Evolutionary conservation across 2,797 vertebrate species (phyloP), one percentile per base, ranked within the genome.

Genomic region (Crenuchus spilurus): DNA sequence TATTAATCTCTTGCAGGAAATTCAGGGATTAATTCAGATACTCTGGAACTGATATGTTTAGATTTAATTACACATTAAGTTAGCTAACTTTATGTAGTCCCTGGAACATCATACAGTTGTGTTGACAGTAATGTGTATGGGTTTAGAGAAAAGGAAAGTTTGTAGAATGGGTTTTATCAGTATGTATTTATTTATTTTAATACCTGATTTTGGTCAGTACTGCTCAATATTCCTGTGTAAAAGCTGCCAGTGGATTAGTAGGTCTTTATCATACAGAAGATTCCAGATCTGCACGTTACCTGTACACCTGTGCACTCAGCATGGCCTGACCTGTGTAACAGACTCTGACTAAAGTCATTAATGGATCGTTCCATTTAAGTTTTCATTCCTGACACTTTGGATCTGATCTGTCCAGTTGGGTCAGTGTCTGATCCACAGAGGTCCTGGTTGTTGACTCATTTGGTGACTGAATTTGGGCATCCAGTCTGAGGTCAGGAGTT

Each of bases 401-500:
- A 24, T 1, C 48, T 35, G 18, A 31, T 9, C 31, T 2, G 24
- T n/a, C 35, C 5, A 18, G 54, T 18, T 14, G 31, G 16, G 37
- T 55, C 5, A n/a, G 2, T 55, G 28, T 33, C 16, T 16, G 7
- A 9, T 10, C 48, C 48, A 9, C 5, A 49, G 22, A 35, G 46
- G 6, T 13, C 6, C 22, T 30, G n/a, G n/a, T 48, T 11, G 8
- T 31, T 13, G 0, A 24, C 57, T 4, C 9, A 3, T 7, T 8
- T 6, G n/a, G 10, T 37, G 30, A 6, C 58, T 26, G 70, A 20
- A 57, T 70, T 71, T 71, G 67, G 74, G 67, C 2, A 4, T 72
- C 69, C 69, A 44, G 57, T 74, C 46, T 35, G 9, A 7, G 26
- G 10, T 61, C 71, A 80, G 1, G 76, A 63, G 10, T 60, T n/a